Percentiles rank a stretch among this genome's conserved stretches.
phyloP scores from a whole-genome alignment of 2,888 invertebrate species.

The Leucophora obtusa region DNA sequence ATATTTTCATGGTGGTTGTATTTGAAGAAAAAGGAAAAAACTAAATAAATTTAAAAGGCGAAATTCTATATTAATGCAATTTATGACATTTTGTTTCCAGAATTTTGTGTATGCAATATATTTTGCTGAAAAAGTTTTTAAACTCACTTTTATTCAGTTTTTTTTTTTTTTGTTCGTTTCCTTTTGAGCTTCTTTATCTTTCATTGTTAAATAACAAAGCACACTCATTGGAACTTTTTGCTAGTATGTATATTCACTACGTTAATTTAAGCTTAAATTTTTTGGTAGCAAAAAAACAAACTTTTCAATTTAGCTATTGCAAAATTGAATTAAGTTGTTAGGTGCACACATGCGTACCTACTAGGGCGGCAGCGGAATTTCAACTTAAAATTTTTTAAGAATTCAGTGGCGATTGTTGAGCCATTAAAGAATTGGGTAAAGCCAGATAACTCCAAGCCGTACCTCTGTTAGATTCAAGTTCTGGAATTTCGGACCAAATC shows the following conservation, averaged over 20 bases:
- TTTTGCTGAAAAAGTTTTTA: conserved; percentile 24
- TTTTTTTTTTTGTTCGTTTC: no score
- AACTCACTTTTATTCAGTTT: background rate
- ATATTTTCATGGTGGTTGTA: background rate
- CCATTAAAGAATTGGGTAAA: no score
- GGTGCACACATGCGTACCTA: background rate
- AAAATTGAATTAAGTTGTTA: conserved; percentile 31
- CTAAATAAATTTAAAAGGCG: background rate
- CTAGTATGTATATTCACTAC: background rate
- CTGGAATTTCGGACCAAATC: no score
- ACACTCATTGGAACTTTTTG: background rate
- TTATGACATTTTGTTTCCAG: background rate
- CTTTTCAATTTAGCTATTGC: conserved; percentile 33
- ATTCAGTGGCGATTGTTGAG: no score
- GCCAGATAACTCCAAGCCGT: no score
- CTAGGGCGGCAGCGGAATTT: no score
- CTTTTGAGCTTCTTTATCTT: background rate
- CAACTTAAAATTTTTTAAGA: no score
- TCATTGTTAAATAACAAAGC: background rate
- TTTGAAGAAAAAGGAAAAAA: background rate
- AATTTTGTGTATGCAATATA: conserved; percentile 13
- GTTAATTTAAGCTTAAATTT: conserved; percentile 5
- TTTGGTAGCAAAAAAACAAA: background rate
- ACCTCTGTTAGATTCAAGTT: no score
- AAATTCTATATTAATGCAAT: conserved; percentile 4